Evolutionary conservation across 2,888 invertebrate genomes (phyloP).

Genomic region (Harpalus rufipes): DNA sequence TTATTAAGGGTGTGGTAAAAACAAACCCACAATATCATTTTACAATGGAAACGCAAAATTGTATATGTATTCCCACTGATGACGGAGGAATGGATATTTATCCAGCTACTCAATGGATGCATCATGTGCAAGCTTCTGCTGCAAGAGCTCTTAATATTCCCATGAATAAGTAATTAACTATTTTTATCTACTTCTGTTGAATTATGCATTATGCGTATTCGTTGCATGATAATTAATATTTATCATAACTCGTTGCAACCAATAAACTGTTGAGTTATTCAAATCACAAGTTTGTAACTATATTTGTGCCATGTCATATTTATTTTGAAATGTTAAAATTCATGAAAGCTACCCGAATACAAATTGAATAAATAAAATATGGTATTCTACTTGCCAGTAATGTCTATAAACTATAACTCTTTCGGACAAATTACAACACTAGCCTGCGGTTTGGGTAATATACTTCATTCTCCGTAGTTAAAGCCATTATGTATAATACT

Average conservation of each 20-base stretch:
- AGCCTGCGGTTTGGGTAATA: too few species aligned
- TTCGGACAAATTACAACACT: too few species aligned
- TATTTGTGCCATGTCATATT: too few species aligned
- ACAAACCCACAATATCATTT: slow-evolving; percentile 86
- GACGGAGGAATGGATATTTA: slow-evolving; percentile 81
- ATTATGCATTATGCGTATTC: neutral
- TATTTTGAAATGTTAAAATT: too few species aligned
- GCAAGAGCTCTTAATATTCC: slow-evolving; percentile 78
- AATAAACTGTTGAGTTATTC: too few species aligned
- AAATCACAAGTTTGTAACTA: too few species aligned
- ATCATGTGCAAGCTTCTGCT: slow-evolving; percentile 78
- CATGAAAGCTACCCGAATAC: too few species aligned
- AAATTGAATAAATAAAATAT: too few species aligned
- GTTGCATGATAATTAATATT: neutral
- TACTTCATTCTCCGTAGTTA: too few species aligned
- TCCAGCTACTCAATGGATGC: slow-evolving; percentile 82
- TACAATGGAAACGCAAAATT: slow-evolving; percentile 85
- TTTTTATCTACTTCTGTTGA: neutral
- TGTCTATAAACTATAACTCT: too few species aligned
- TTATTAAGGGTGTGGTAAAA: slow-evolving; percentile 79
- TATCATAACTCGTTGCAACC: neutral
- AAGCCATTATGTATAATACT: too few species aligned
- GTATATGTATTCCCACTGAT: slow-evolving; percentile 81
- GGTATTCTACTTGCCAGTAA: too few species aligned
- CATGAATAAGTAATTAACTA: slow-evolving; percentile 78